phyloP scores from a whole-genome alignment of 2,113 vertebrate genomes.

The Rhabdornis inornatus region DNA sequence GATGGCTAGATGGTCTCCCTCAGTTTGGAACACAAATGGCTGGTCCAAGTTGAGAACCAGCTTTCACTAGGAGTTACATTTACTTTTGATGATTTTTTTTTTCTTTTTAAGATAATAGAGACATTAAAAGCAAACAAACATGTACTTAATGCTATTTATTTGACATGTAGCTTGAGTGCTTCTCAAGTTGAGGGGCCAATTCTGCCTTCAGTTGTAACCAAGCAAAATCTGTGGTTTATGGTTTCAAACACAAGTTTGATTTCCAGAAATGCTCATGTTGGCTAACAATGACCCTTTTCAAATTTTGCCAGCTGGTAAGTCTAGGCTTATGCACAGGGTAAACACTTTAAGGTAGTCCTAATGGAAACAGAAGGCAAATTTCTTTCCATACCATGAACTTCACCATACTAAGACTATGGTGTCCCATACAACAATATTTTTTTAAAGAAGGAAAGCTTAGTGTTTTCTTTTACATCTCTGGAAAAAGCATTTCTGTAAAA shows the following conservation, averaged over 20 bases:
- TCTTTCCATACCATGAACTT: background rate
- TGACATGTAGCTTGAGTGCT: background rate
- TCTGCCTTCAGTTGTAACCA: background rate
- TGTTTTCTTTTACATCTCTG: conserved; percentile 1
- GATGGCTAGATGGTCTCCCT: conserved; percentile 39
- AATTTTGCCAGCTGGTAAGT: background rate
- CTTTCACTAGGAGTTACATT: conserved; percentile 15
- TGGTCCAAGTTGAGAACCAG: background rate
- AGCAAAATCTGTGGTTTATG: background rate
- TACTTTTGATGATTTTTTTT: background rate
- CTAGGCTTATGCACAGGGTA: background rate
- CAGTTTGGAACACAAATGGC: conserved; percentile 17
- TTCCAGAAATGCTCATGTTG: background rate
- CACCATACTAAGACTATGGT: background rate
- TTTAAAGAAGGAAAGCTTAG: background rate
- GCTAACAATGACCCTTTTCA: conserved; percentile 18
- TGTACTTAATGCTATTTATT: background rate
- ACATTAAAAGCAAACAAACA: conserved; percentile 20
- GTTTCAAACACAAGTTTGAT: background rate
- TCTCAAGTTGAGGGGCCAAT: background rate
- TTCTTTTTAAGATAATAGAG: background rate
- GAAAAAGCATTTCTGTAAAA: conserved; percentile 24
- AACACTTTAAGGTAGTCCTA: background rate
- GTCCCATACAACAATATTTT: background rate
- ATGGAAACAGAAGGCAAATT: background rate